Evolutionary conservation across 2,888 invertebrate species (phyloP).

Genomic region (Drosophila stalkeri): DNA sequence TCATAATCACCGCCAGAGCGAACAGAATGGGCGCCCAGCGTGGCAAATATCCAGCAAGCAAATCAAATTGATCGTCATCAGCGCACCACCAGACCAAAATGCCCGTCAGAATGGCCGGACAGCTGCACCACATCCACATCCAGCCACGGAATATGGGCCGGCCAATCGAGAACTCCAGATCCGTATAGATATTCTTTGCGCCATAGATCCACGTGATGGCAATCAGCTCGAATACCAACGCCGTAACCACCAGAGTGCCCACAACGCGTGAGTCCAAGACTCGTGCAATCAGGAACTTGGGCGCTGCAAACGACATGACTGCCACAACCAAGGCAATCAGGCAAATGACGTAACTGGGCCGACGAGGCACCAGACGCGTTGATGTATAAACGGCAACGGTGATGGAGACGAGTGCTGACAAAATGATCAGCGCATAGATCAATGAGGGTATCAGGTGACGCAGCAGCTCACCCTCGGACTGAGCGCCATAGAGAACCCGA

Average conservation of each 20-base stretch:
- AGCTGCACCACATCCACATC: constrained; percentile 84
- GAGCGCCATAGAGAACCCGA: constrained; percentile 75
- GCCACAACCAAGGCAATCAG: constrained; percentile 82
- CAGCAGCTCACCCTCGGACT: constrained; percentile 63
- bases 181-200: constrained; percentile 85
- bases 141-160: constrained; percentile 84
- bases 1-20: constrained; percentile 79
- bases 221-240: constrained; percentile 84
- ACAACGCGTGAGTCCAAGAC: constrained; percentile 84
- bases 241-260: constrained; percentile 83
- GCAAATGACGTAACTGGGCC: constrained; percentile 84
- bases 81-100: constrained; percentile 85
- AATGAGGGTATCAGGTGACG: constrained; percentile 81
- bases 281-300: constrained; percentile 82
- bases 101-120: constrained; percentile 83
- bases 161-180: constrained; percentile 85
- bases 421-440: constrained; percentile 80
- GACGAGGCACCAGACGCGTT: constrained; percentile 83
- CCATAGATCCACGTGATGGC: constrained; percentile 85
- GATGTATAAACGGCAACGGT: constrained; percentile 84
- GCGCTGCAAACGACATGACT: constrained; percentile 82
- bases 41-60: constrained; percentile 81
- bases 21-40: constrained; percentile 85
- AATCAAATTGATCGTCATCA: constrained; percentile 82
- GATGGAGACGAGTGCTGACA: constrained; percentile 83